phyloP scores from a whole-genome alignment of 2,888 invertebrate species.

The Mythimna albipuncta region DNA sequence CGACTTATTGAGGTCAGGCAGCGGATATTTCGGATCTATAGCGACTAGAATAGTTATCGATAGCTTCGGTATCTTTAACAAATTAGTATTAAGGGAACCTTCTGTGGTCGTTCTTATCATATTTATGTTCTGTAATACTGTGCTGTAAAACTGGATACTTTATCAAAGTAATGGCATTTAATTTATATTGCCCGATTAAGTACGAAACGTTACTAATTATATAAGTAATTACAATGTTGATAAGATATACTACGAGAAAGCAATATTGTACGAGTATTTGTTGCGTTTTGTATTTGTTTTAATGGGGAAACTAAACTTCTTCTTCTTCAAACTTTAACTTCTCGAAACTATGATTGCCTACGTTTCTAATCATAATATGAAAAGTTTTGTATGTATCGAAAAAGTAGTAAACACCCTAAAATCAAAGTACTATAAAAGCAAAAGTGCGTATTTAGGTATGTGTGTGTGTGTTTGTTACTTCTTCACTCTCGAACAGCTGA shows the following conservation, averaged over 20 bases:
- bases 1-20: constrained; percentile 41
- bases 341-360: no score
- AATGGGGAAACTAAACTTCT: no score
- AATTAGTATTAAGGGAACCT: constrained; percentile 32
- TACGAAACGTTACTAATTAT: constrained; percentile 54
- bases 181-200: constrained; percentile 53
- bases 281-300: no score
- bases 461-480: no score
- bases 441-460: no score
- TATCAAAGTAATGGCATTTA: constrained; percentile 48
- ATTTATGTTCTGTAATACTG: constrained; percentile 40
- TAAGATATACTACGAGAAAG: constrained; percentile 44
- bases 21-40: constrained; percentile 29
- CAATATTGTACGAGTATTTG: constrained; percentile 8
- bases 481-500: no score
- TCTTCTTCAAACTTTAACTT: no score
- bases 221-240: constrained; percentile 37
- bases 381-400: background rate
- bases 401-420: background rate
- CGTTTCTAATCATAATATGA: background rate
- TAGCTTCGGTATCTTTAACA: background rate
- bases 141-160: constrained; percentile 57
- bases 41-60: constrained; percentile 38
- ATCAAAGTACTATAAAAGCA: no score
- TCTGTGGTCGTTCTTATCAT: constrained; percentile 48